Conservation (phyloP, 2,113 vertebrate species). For the Fregetta grallaria region DNA sequence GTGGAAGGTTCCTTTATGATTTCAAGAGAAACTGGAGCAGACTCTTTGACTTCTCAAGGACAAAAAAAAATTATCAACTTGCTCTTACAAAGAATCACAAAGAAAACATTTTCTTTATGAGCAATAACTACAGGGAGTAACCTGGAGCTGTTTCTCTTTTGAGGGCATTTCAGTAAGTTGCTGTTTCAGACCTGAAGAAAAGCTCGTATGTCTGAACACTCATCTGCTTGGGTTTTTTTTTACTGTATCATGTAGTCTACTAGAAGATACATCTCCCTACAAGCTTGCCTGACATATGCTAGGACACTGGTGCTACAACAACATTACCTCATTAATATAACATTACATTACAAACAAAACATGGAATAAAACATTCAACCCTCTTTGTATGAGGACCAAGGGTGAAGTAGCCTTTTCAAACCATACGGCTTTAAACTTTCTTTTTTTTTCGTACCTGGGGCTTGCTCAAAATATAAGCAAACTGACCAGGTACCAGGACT, state of each 20-base stretch:
- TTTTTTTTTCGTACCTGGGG: not conserved
- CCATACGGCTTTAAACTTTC: not conserved
- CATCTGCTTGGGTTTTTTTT: not conserved
- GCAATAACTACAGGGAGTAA: not conserved
- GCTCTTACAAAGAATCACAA: not conserved
- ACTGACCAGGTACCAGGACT: not conserved
- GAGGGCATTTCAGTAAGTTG: not conserved
- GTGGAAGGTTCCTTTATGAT: not conserved
- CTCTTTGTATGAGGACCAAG: not conserved
- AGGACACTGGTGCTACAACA: conserved; percentile 19
- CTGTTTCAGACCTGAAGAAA: not conserved
- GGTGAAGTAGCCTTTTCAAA: conserved; percentile 13
- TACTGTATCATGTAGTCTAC: not conserved
- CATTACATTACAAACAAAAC: not conserved
- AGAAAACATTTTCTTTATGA: not conserved
- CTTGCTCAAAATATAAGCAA: not conserved
- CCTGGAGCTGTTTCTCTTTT: not conserved
- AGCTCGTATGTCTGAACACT: not conserved
- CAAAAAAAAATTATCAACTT: not conserved
- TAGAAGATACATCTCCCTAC: not conserved
- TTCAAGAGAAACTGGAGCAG: not conserved
- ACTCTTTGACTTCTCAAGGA: not conserved
- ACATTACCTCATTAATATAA: conserved; percentile 42
- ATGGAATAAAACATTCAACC: not conserved
- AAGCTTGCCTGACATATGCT: not conserved